Conservation (phyloP, 2,113 vertebrate species). For the Gymnarchus niloticus region DNA sequence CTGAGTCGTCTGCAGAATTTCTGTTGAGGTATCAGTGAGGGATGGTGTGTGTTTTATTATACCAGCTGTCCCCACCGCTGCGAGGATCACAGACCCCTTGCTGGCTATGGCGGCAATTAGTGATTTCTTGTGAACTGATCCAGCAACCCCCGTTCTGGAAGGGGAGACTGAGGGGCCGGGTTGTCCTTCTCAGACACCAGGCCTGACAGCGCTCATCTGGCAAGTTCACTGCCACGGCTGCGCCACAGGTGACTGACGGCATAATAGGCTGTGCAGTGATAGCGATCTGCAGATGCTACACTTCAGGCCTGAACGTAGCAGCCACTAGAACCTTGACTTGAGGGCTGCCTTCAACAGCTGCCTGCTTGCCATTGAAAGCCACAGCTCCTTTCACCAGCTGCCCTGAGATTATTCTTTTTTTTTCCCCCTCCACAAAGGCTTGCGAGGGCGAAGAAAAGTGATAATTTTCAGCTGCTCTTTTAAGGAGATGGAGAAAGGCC, state of each 20-base stretch:
- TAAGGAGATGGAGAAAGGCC: constrained; percentile 27
- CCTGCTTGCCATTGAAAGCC: constrained; percentile 23
- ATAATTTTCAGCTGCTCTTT: constrained; percentile 53
- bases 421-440: background rate
- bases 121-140: background rate
- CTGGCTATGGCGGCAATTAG: background rate
- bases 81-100: background rate
- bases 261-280: constrained; percentile 60
- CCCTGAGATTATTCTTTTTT: background rate
- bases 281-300: constrained; percentile 47
- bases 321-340: constrained; percentile 42
- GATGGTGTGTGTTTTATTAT: background rate
- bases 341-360: constrained; percentile 51
- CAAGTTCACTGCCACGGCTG: constrained; percentile 41
- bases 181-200: background rate
- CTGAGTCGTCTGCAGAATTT: background rate
- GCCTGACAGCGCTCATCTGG: background rate
- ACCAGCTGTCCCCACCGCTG: background rate
- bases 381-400: background rate
- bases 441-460: background rate
- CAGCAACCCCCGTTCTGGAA: background rate
- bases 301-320: constrained; percentile 50
- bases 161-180: background rate
- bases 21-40: no score
- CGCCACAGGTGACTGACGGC: constrained; percentile 56